Conservation (phyloP, 2,888 invertebrate genomes). For the Halocaridina rubra region DNA sequence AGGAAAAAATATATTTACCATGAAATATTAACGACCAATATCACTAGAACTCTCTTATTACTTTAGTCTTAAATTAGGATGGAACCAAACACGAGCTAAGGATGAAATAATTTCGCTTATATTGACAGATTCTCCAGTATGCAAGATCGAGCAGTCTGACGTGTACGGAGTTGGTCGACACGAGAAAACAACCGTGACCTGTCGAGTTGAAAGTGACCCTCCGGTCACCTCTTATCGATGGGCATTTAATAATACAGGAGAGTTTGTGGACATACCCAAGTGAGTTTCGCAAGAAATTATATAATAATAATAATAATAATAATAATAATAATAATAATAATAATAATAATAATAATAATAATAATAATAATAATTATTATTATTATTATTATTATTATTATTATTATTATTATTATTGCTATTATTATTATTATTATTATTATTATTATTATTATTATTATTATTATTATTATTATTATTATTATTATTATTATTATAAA, state of each 20-base stretch:
- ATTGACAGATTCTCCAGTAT: slow-evolving; percentile 65
- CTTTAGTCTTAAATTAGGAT: no score
- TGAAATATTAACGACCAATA: no score
- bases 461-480: not conserved
- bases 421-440: slow-evolving; percentile 2
- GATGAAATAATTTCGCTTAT: no score
- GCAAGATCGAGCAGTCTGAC: slow-evolving; percentile 64
- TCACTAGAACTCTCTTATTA: no score
- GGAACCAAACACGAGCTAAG: no score
- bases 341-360: not conserved
- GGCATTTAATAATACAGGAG: slow-evolving; percentile 63
- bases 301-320: not conserved
- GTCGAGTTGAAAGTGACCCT: slow-evolving; percentile 60
- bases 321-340: not conserved
- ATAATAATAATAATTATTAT: not conserved
- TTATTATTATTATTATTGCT: slow-evolving; percentile 7
- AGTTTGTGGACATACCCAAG: slow-evolving; percentile 61
- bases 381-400: slow-evolving; percentile 1
- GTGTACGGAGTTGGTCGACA: slow-evolving; percentile 60
- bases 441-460: not conserved
- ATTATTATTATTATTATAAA: not conserved
- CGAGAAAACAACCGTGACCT: slow-evolving; percentile 62
- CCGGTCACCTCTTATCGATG: slow-evolving; percentile 59
- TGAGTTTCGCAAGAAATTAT: slow-evolving; percentile 11
- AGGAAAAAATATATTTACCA: no score